Evolutionary conservation across 2,888 invertebrate species (phyloP).

Genomic region (Mimachlamys varia): DNA sequence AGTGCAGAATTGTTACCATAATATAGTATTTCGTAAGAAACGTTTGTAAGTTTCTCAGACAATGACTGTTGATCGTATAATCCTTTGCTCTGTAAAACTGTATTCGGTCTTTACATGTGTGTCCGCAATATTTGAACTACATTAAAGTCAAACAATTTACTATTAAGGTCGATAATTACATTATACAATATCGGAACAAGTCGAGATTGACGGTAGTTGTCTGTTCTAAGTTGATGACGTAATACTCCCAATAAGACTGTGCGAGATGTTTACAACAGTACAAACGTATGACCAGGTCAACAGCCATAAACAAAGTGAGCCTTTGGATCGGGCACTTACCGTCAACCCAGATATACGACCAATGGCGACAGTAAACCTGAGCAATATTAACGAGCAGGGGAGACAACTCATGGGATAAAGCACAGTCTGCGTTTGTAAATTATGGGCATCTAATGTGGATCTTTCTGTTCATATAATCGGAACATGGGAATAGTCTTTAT

Average conservation of each 20-base stretch:
- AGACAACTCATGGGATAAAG: neutral
- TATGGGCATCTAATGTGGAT: neutral
- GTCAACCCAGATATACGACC: neutral
- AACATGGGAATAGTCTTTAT: neutral
- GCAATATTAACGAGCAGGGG: neutral
- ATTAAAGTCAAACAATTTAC: neutral
- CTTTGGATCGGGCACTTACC: neutral
- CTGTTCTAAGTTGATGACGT: neutral
- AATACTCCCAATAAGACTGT: neutral
- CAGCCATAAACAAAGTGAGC: neutral
- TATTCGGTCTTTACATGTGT: neutral
- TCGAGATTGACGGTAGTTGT: neutral
- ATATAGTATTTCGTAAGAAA: neutral
- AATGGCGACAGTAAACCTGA: neutral
- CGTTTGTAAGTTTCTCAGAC: too few species aligned
- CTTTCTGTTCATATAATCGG: neutral
- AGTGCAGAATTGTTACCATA: neutral
- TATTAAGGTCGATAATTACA: neutral
- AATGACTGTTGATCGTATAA: neutral
- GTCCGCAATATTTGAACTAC: neutral
- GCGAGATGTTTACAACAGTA: neutral
- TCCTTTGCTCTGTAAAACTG: neutral
- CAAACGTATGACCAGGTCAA: conserved; percentile 1
- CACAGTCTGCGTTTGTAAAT: neutral
- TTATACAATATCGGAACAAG: neutral